Conservation (phyloP, 2,113 vertebrate species). For the Tauraco erythrolophus region DNA sequence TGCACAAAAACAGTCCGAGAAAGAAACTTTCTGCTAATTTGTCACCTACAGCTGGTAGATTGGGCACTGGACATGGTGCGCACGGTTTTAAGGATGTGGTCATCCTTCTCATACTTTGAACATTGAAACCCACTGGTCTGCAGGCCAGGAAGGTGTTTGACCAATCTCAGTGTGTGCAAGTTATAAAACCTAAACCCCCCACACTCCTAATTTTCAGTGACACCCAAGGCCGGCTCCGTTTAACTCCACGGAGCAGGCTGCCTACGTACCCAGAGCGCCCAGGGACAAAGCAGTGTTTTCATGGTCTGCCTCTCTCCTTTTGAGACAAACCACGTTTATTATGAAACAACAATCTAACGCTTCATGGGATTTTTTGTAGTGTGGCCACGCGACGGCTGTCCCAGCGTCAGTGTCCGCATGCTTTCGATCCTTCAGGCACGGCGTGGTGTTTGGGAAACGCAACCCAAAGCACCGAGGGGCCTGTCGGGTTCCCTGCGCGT, state of each 20-base stretch:
- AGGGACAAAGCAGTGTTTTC: background rate
- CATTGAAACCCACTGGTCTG: background rate
- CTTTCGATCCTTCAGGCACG: background rate
- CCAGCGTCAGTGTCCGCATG: background rate
- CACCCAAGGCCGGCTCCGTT: background rate
- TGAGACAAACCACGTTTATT: background rate
- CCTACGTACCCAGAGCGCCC: background rate
- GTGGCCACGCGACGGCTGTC: background rate
- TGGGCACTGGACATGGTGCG: accelerated
- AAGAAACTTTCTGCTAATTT: background rate
- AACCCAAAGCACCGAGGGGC: background rate
- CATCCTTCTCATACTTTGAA: background rate
- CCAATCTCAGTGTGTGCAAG: accelerated
- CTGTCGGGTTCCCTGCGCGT: accelerated
- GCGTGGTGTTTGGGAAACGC: background rate
- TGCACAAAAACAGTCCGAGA: accelerated
- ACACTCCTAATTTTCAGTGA: background rate
- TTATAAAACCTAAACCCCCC: background rate
- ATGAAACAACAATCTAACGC: background rate
- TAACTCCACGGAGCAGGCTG: background rate
- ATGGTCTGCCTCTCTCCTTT: background rate
- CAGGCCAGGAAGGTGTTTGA: background rate
- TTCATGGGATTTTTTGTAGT: background rate
- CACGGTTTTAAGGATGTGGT: background rate
- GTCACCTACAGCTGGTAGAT: background rate